A percentile compares a stretch with the other conserved stretches of the same genome.
These are phyloP conservation scores for Peribatodes rhomboidaria DNA, from an alignment of 2,888 invertebrate genomes.

Conservation along the genomic window DNA sequence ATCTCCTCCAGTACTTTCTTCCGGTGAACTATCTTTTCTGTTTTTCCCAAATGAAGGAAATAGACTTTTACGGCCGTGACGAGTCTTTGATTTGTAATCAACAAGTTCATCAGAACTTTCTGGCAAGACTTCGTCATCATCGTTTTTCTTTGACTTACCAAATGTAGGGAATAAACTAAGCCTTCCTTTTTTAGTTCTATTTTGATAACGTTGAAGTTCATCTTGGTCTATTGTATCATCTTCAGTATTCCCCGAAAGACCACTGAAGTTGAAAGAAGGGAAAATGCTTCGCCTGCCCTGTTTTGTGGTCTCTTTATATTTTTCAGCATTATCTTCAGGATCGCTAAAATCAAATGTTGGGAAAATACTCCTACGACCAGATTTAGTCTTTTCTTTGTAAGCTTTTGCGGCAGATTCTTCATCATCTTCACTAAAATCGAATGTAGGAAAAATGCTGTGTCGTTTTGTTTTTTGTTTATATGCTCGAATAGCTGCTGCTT, in stretches of 20 bases:
- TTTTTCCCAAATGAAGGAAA: slow-evolving; percentile 80
- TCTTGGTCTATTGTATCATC: slow-evolving; percentile 76
- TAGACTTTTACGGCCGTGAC: slow-evolving; percentile 71
- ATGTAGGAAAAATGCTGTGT: slow-evolving; percentile 76
- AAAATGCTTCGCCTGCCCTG: slow-evolving; percentile 78
- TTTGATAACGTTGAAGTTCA: slow-evolving; percentile 76
- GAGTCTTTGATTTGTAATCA: slow-evolving; percentile 77
- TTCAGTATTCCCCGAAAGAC: slow-evolving; percentile 69
- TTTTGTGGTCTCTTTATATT: slow-evolving; percentile 75
- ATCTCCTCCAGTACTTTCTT: slow-evolving; percentile 65
- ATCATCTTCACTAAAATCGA: slow-evolving; percentile 79
- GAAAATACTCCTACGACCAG: slow-evolving; percentile 76
- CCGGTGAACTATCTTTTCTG: slow-evolving; percentile 70
- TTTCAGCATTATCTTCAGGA: slow-evolving; percentile 69
- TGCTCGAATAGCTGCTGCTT: slow-evolving; percentile 42
- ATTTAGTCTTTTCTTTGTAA: slow-evolving; percentile 72
- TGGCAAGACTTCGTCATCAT: slow-evolving; percentile 74
- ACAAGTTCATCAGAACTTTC: slow-evolving; percentile 80
- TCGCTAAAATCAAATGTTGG: slow-evolving; percentile 79
- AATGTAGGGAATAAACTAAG: slow-evolving; percentile 79
- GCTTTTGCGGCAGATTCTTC: slow-evolving; percentile 71
- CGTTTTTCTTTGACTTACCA: slow-evolving; percentile 68
- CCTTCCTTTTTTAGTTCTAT: slow-evolving; percentile 75
- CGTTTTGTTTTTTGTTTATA: slow-evolving; percentile 67
- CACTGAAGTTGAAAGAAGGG: slow-evolving; percentile 76